Evolutionary conservation across 2,113 vertebrate species (phyloP).

Genomic region (Platichthys flesus): DNA sequence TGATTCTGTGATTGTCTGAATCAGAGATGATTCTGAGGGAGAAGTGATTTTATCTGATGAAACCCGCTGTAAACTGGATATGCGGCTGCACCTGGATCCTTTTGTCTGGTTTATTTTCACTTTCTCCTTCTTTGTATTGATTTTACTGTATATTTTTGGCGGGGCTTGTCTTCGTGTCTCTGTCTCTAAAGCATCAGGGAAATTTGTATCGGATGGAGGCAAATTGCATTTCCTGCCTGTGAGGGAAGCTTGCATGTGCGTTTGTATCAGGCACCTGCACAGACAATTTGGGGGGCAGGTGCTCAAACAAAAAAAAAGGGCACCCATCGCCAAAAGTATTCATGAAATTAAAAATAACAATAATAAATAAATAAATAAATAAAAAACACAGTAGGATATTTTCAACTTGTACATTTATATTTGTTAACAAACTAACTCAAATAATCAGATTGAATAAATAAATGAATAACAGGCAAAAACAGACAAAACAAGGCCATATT

Average conservation of each 20-base stretch:
- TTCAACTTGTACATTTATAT: no score
- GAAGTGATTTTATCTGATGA: slow-evolving; percentile 35
- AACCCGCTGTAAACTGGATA: slow-evolving; percentile 25
- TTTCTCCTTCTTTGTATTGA: not conserved
- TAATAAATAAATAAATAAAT: no score
- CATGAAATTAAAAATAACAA: no score
- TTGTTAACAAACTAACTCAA: no score
- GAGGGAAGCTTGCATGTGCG: not conserved
- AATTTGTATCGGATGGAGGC: not conserved
- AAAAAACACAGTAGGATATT: no score
- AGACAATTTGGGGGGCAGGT: no score
- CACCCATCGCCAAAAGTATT: no score
- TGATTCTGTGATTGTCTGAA: slow-evolving; percentile 24
- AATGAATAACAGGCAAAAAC: no score
- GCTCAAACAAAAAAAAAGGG: no score
- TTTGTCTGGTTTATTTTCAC: not conserved
- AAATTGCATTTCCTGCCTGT: not conserved
- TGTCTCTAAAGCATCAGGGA: slow-evolving; percentile 10
- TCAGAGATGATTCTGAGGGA: slow-evolving; percentile 1
- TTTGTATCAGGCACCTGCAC: no score
- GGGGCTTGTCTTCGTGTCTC: not conserved
- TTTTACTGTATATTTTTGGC: not conserved
- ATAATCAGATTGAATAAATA: no score
- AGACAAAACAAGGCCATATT: no score
- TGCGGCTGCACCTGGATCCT: not conserved